phyloP scores from a whole-genome alignment of 2,888 invertebrate species.

The Stenodera caucasica region DNA sequence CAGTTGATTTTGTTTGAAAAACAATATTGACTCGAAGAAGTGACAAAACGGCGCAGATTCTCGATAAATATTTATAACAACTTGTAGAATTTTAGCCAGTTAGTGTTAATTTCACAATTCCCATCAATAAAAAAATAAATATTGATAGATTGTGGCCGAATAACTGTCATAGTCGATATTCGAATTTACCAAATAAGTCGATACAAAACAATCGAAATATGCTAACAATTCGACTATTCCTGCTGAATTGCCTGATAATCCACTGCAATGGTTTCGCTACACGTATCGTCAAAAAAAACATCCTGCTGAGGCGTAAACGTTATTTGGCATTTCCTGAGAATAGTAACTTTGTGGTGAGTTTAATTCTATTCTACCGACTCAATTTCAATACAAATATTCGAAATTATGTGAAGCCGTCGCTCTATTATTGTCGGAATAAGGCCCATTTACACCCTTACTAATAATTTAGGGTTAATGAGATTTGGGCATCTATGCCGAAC shows the following conservation, averaged over 20 bases:
- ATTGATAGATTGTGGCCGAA: not conserved
- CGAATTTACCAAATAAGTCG: too few relatives aligned
- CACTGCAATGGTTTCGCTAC: not conserved
- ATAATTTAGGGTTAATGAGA: not conserved
- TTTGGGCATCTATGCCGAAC: not conserved
- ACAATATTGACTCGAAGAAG: not conserved
- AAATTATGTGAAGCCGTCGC: not conserved
- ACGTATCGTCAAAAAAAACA: conserved; percentile 24
- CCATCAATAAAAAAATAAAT: not conserved
- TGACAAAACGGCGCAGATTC: not conserved
- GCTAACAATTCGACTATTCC: conserved; percentile 4
- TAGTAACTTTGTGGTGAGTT: conserved; percentile 52
- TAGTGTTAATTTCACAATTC: not conserved
- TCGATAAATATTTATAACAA: not conserved
- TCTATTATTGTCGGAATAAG: not conserved
- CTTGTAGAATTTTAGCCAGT: not conserved
- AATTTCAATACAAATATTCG: not conserved
- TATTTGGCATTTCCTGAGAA: conserved; percentile 59
- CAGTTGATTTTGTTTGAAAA: not conserved
- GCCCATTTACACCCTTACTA: not conserved
- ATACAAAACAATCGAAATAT: conserved; percentile 1
- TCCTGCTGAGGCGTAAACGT: conserved; percentile 53
- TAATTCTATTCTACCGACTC: not conserved
- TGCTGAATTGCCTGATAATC: conserved; percentile 10
- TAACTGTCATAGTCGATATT: not conserved